Percentiles rank a stretch among this genome's conserved stretches.
Conservation (phyloP, 92 coral and sea anemone genomes). For the Porites rus region DNA sequence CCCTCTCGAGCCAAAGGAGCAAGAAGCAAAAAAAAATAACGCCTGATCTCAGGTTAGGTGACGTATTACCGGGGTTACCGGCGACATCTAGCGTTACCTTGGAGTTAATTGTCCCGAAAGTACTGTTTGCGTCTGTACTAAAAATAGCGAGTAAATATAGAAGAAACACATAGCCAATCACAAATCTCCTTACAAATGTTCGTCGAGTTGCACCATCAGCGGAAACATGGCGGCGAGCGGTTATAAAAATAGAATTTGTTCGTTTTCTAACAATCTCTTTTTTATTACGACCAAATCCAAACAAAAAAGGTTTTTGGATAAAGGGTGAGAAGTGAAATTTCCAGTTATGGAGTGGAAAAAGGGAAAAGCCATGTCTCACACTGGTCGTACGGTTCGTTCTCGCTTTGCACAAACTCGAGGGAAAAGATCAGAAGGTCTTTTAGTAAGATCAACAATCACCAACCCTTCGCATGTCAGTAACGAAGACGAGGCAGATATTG, state of each 20-base stretch:
- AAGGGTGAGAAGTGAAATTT: slow-evolving; percentile 18
- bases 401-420: slow-evolving; percentile 19
- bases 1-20: too few species aligned
- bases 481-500: slow-evolving; percentile 1
- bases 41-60: too few species aligned
- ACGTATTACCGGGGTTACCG: too few species aligned
- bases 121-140: not conserved
- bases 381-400: slow-evolving; percentile 68
- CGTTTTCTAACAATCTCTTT: slow-evolving; percentile 1
- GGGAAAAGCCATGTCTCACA: slow-evolving; percentile 46
- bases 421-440: slow-evolving; percentile 49
- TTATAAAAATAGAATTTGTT: not conserved
- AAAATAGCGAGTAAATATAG: not conserved
- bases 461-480: not conserved
- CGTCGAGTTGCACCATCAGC: slow-evolving; percentile 8
- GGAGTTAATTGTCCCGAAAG: not conserved
- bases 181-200: not conserved
- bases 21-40: too few species aligned
- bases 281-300: not conserved
- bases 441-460: slow-evolving; percentile 27
- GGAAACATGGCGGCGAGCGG: not conserved
- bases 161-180: not conserved
- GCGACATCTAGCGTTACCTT: too few species aligned
- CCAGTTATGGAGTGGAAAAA: slow-evolving; percentile 58
- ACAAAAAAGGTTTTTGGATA: slow-evolving; percentile 12